Base-by-base conservation (phyloP, 2,113 vertebrate genomes). In the Melanerpes aurifrons region DNA sequence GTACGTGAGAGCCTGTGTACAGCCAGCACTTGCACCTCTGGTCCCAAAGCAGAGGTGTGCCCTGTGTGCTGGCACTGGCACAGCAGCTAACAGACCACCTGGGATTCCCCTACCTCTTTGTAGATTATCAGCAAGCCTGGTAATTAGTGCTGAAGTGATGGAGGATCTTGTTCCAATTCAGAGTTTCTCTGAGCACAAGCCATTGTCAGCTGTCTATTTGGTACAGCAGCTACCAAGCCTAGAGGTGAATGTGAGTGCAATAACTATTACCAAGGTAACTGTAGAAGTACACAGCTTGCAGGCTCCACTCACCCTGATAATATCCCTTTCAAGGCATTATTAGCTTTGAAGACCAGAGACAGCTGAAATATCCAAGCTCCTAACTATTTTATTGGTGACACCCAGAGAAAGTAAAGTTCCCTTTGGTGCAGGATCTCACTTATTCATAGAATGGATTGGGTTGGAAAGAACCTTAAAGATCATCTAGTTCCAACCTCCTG, bases 1-100 rank as follows among this genome's bases (percentile, higher is more conserved):
- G 1, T 1, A 21, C 0, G 25, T 10, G 31, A 47, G 63, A 48
- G 70, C 53, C 2, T 0, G 1, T 13, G 2, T 16, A 9, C 12
- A 26, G 62, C 59, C 1, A 2, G 47, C 17, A 9, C 26, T 58
- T 12, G 0, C 29, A 16, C n/a, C 32, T n/a, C 16, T 31, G 26
- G 35, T 64, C 73, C 47, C 25, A 6, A 24, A 63, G 32, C 53
- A 43, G 78, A 62, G 59, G 45, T 1, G 5, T 12, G 40, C 11
- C 1, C 21, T 6, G 20, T 31, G 53, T n/a, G 64, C 47, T n/a
- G 58, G 40, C 32, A 11, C 59, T 7, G 24, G 35, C 31, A 22
- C 0, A 9, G 64, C 40, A 32, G 56, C 68, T 64, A n/a, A 54
- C 54, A 50, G 53, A 50, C 48, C 40, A 18, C 15, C 18, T 69